Conservation (phyloP, 2,797 vertebrate species). For the Myotis vivesi region DNA sequence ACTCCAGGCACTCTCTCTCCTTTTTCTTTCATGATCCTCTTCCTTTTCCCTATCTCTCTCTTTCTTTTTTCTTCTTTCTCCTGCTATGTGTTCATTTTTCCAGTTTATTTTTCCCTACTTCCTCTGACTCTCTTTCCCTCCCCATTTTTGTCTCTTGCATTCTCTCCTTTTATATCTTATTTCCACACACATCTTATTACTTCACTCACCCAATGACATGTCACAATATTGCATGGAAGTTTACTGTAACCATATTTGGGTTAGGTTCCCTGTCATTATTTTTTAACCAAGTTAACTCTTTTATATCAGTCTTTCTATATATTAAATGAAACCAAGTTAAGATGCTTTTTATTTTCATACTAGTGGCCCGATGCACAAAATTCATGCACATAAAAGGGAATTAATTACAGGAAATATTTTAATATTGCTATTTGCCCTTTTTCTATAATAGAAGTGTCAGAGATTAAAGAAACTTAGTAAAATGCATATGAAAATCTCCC, state of each 20-base stretch:
- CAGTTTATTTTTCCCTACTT: not conserved
- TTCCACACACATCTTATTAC: not conserved
- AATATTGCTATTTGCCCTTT: too few species aligned
- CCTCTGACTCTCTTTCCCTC: not conserved
- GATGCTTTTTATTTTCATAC: constrained; percentile 9
- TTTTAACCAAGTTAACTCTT: constrained; percentile 34
- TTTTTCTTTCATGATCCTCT: not conserved
- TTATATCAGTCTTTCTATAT: not conserved
- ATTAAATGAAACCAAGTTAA: not conserved
- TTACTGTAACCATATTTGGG: not conserved
- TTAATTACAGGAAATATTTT: too few species aligned
- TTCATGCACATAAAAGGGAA: too few species aligned
- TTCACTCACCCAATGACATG: not conserved
- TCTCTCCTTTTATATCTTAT: not conserved
- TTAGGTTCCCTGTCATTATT: not conserved
- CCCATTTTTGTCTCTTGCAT: not conserved
- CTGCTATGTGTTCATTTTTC: not conserved
- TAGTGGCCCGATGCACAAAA: too few species aligned
- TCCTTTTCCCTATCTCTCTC: not conserved
- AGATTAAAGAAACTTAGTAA: too few species aligned
- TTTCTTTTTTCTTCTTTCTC: not conserved
- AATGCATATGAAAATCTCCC: too few species aligned
- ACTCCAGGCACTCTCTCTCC: not conserved
- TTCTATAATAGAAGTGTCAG: too few species aligned
- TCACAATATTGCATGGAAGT: not conserved